Evolutionary conservation across 2,113 vertebrate species (phyloP).

Genomic region (Porphyrio hochstetteri): DNA sequence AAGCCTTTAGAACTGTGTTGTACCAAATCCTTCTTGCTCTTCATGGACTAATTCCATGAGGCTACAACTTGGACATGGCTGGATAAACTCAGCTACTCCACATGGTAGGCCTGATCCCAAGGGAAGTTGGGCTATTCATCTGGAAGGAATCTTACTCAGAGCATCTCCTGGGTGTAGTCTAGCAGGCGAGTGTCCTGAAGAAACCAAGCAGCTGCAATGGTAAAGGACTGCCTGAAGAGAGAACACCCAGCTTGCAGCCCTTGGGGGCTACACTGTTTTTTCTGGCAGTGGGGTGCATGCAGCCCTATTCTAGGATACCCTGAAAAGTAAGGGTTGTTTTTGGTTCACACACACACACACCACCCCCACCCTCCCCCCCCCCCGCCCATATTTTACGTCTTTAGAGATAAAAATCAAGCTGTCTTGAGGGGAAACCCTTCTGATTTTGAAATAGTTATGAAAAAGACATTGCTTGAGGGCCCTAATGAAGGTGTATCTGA

Average conservation of each 20-base stretch:
- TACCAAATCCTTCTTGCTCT: not conserved
- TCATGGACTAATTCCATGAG: not conserved
- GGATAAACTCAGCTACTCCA: not conserved
- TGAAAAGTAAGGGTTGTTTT: not conserved
- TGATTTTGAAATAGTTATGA: not conserved
- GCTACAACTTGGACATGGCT: rapidly evolving
- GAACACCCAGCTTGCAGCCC: rapidly evolving
- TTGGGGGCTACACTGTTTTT: not conserved
- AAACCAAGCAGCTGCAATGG: not conserved
- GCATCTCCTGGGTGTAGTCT: not conserved
- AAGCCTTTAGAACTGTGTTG: not conserved
- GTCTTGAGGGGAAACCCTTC: not conserved
- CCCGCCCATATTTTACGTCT: not conserved
- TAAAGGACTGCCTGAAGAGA: not conserved
- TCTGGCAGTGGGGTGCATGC: rapidly evolving
- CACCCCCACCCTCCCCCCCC: not conserved
- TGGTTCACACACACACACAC: too few species aligned
- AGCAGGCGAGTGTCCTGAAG: not conserved
- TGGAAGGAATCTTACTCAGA: not conserved
- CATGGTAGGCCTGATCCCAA: not conserved
- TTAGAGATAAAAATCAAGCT: not conserved
- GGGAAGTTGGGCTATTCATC: not conserved
- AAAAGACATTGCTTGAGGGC: not conserved
- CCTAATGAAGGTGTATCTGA: not conserved
- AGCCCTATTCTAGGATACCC: not conserved